Base-by-base conservation (phyloP, 2,888 invertebrate genomes). In the Drosophila anomalata region DNA sequence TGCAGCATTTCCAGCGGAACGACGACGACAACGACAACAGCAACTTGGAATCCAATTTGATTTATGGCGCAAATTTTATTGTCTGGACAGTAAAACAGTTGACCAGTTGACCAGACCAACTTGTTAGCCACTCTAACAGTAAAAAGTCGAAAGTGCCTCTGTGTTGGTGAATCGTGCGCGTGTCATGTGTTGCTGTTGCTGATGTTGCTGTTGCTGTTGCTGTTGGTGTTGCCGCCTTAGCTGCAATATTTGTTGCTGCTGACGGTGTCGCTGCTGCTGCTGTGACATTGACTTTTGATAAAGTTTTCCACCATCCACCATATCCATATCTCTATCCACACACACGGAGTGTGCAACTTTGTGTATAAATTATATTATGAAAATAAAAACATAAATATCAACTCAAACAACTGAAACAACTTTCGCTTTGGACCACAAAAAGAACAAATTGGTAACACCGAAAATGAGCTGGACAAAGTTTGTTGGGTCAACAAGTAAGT, bases 51-150 rank as follows among this genome's bases (percentile, higher is more conserved):
- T 79, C 84, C 79, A 84, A 84, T 77, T 81, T 84, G 84, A 84
- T 84, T 87, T 84, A 84, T 84, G 87, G 80, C 77, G 78, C 75
- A 82, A 79, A 84, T 87, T 79, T 75, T 87, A 85, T 84, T 87
- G 83, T 87, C 87, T 84, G 85, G 73, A 59, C 72, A 62, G 61
- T 66, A 58, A 65, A 22, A 55, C 46, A 68, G 69, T 47, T 59
- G 71, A 59, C 60, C 61, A 68, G 69, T 47, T 59, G 71, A 59
- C 60, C 61, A 61, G 47, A 36, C 67, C 69, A 84, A 77, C 83
- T 86, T 86, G 82, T 82, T 86, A 83, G 82, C 80, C 75, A 66
- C 83, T 63, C 61, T 66, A 84, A 76, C 76, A 62, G 72, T 79
- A 82, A 70, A 86, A 75, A 75, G 77, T 73, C 68, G 56, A 78